phyloP scores from a whole-genome alignment of 2,797 vertebrate genomes.

The Threskiornis aethiopicus region DNA sequence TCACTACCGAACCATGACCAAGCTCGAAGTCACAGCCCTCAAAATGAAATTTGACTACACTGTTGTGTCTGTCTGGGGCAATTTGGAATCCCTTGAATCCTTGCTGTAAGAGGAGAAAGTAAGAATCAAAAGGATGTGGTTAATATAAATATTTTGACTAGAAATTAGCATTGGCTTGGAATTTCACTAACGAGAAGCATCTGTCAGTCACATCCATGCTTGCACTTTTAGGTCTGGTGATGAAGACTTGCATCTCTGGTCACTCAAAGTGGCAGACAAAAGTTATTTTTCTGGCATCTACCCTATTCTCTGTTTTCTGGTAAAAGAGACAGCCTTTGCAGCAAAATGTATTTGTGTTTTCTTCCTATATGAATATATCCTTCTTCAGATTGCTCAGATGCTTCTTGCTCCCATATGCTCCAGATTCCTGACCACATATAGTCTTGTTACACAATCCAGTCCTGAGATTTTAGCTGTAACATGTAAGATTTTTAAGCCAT shows the following conservation, averaged over 20 bases:
- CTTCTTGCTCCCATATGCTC: neutral
- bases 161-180: neutral
- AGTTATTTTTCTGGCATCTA: neutral
- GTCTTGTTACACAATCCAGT: neutral
- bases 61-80: slow-evolving; percentile 72
- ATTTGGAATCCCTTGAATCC: slow-evolving; percentile 98
- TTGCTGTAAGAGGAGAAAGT: slow-evolving; percentile 79
- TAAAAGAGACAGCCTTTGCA: neutral
- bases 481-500: neutral
- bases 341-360: neutral
- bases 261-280: neutral
- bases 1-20: slow-evolving; percentile 92
- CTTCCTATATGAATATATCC: neutral
- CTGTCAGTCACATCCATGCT: neutral
- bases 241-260: neutral
- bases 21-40: slow-evolving; percentile 81
- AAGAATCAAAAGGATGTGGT: neutral
- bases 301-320: neutral
- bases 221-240: neutral
- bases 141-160: neutral
- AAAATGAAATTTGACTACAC: slow-evolving; percentile 81
- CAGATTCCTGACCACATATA: neutral
- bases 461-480: neutral
- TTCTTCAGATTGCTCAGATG: neutral
- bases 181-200: neutral